These are phyloP conservation scores for Lydus trimaculatus DNA, from an alignment of 2,888 invertebrate species.

Conservation along the genomic window DNA sequence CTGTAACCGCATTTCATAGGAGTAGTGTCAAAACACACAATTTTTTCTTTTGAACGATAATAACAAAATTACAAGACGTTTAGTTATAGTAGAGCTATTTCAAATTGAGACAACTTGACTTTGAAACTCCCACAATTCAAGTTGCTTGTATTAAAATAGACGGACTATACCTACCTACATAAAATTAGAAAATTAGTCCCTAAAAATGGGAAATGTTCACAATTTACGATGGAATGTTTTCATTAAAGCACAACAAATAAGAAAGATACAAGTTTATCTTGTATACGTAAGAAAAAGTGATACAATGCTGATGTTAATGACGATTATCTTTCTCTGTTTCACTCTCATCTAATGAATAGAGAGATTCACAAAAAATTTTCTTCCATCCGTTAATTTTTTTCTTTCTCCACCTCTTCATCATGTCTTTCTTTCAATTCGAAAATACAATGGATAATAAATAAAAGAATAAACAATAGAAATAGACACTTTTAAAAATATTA, in stretches of 20 bases:
- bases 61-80: too few species aligned
- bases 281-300: neutral
- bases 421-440: neutral
- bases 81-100: too few species aligned
- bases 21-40: neutral
- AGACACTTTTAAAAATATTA: neutral
- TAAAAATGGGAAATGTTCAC: neutral
- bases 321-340: neutral
- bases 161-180: neutral
- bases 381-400: neutral
- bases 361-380: neutral
- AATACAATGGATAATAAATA: slow-evolving; percentile 9
- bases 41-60: too few species aligned
- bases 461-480: slow-evolving; percentile 7
- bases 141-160: neutral
- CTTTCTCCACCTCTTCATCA: neutral
- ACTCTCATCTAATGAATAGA: neutral
- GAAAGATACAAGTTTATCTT: neutral
- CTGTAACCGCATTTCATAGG: neutral
- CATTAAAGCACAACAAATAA: neutral
- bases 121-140: neutral
- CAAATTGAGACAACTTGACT: too few species aligned
- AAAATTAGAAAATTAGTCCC: neutral
- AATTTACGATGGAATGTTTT: neutral
- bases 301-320: slow-evolving; percentile 8